Evolutionary conservation across 2,113 vertebrate species (phyloP), one percentile per base, ranked within the genome.

Genomic region (Anser cygnoides): DNA sequence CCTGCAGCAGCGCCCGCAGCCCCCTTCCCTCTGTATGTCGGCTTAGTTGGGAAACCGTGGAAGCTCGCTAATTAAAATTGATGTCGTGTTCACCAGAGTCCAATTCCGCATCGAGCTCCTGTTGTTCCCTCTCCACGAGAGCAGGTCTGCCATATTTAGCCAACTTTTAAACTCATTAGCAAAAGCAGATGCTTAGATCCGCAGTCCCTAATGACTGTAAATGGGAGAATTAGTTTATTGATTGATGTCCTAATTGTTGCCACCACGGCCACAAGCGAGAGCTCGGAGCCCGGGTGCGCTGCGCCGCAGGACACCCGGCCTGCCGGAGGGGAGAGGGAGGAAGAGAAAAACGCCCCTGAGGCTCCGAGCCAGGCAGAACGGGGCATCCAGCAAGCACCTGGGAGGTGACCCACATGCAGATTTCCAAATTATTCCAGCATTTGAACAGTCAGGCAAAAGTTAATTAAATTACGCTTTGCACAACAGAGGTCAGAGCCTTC

Each of bases 221-320:
- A 91, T 93, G 92, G 78, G 93, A 95, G 87, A 79, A 97, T 97
- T 96, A 92, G 75, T 89, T 90, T 84, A 96, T 96, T 91, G 96
- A 97, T 92, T 79, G 90, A 89, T 91, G 91, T 87, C 82, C 90
- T 97, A 97, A 97, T 96, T 91, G 92, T 90, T 95, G 92, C 80
- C 89, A 94, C 91, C 50, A 29, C 28, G 77, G 84, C 92, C 94
- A 87, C 88, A 31, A 88, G 91, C 13, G 18, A 76, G 23, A 92
- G 90, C 86, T 29, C 41, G 7, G 4, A 92, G 94, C 63, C 43
- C 41, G 1, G 17, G 76, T 0, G 33, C 74, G 62, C 33, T 1
- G 35, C 35, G 89, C 43, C 17, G 41, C 65, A 85, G 93, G 92
- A 85, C 26, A 23, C 55, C 31, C 65, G 16, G 31, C 21, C 54